Evolutionary conservation across 2,797 vertebrate species (phyloP).

Genomic region (Sebastes kiyomatsui): DNA sequence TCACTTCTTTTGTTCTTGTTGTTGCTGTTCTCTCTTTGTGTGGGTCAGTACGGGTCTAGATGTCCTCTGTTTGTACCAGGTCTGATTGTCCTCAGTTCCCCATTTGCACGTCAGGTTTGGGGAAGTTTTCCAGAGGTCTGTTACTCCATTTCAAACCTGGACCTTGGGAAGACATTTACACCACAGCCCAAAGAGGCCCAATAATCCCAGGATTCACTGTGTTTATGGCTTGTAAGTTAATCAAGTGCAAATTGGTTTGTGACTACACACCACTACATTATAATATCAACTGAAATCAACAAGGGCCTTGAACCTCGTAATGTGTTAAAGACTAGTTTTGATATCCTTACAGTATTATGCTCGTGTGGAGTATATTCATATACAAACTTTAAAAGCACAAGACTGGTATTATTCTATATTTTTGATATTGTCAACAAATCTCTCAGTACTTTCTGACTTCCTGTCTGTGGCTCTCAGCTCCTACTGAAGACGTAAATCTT

Average conservation of each 20-base stretch:
- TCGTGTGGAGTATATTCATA: not conserved
- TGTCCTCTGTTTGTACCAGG: not conserved
- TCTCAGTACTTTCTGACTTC: not conserved
- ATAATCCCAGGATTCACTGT: not conserved
- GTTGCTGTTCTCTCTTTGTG: not conserved
- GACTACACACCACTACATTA: not conserved
- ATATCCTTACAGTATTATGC: not conserved
- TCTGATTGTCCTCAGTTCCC: not conserved
- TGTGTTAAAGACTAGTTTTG: not conserved
- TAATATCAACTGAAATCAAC: not conserved
- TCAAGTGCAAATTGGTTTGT: not conserved
- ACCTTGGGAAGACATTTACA: not conserved
- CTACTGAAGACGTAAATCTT: not conserved
- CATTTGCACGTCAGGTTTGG: not conserved
- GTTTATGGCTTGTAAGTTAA: not conserved
- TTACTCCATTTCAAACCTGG: too few relatives aligned
- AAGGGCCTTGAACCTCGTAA: not conserved
- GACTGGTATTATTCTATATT: not conserved
- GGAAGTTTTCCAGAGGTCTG: not conserved
- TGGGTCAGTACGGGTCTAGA: not conserved
- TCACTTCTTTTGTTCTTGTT: not conserved
- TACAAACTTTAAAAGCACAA: not conserved
- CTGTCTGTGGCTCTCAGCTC: too few relatives aligned
- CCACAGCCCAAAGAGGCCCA: not conserved
- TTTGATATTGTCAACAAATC: not conserved